Percentiles rank a stretch among this genome's conserved stretches.
Conservation (phyloP, 2,113 vertebrate genomes). For the Chroicocephalus ridibundus region DNA sequence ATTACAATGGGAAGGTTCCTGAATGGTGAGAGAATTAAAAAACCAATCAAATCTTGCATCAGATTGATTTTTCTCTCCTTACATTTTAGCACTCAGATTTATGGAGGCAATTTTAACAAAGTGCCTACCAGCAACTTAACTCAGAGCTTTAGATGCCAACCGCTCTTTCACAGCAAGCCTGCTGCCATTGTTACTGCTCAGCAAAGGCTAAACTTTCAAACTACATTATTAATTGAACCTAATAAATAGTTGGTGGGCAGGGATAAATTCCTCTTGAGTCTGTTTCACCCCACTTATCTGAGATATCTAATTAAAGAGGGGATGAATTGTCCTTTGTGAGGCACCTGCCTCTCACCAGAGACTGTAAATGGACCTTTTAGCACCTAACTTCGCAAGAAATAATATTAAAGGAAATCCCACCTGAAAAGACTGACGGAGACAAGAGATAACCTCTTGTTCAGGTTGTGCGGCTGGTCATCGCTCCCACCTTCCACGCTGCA, state of each 20-base stretch:
- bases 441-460: neutral
- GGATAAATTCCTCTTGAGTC: neutral
- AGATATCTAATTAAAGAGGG: neutral
- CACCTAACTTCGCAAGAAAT: rapidly evolving
- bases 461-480: neutral
- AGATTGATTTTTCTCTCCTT: neutral
- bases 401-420: neutral
- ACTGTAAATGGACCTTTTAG: neutral
- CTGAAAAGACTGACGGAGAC: neutral
- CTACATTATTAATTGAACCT: neutral
- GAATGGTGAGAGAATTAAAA: neutral
- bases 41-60: neutral
- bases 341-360: neutral
- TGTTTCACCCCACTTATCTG: neutral
- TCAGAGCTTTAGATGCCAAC: neutral
- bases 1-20: neutral
- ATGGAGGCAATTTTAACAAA: neutral
- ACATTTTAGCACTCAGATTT: neutral
- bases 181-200: neutral
- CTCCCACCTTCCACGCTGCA: neutral
- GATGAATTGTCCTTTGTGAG: neutral
- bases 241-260: neutral
- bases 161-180: neutral
- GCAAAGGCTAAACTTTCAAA: neutral
- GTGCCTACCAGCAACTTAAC: neutral